phyloP scores from a whole-genome alignment of 2,113 vertebrate genomes.

The Pandion haliaetus region DNA sequence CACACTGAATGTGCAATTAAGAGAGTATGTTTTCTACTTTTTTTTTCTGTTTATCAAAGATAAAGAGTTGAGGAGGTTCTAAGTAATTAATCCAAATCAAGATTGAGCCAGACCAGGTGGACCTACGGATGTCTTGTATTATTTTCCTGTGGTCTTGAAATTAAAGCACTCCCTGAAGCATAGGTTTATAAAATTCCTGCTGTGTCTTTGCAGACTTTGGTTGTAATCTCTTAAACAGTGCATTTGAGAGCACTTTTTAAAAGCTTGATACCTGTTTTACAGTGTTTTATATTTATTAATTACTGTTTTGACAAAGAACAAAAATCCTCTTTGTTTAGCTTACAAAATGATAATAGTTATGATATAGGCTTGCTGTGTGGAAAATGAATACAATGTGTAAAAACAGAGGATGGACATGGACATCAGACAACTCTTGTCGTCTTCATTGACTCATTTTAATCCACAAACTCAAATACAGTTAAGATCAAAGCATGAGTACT shows the following conservation, averaged over 20 bases:
- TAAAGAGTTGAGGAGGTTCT: neutral
- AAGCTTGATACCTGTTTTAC: neutral
- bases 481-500: neutral
- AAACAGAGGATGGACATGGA: neutral
- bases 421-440: neutral
- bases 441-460: neutral
- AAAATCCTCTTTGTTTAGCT: neutral
- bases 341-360: neutral
- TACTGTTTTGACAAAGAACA: neutral
- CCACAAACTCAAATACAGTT: neutral
- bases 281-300: neutral
- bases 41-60: neutral
- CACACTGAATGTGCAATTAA: neutral
- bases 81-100: neutral
- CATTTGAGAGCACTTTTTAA: neutral
- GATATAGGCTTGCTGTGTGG: neutral
- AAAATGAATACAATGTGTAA: neutral
- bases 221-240: neutral
- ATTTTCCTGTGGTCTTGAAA: neutral
- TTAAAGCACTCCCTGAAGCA: neutral
- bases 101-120: neutral
- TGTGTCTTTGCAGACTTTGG: neutral
- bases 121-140: neutral
- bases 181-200: neutral
- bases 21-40: neutral